Conservation (phyloP, 2,113 vertebrate species). For the Malurus melanocephalus region DNA sequence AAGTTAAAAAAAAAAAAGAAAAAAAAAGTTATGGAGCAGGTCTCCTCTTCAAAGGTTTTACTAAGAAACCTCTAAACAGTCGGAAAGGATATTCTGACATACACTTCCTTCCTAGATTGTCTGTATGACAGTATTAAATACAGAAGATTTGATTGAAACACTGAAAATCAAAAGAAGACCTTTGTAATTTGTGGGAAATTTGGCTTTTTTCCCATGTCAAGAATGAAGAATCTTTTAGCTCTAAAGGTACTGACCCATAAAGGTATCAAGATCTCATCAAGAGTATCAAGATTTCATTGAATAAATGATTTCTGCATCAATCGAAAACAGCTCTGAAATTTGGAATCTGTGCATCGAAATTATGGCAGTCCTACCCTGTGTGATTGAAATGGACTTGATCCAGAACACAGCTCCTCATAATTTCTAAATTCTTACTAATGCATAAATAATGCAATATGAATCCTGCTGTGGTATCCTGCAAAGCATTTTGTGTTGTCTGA, state of each 20-base stretch:
- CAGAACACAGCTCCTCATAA: not conserved
- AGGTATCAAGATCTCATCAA: not conserved
- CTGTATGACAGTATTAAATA: not conserved
- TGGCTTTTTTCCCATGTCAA: not conserved
- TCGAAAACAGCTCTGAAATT: not conserved
- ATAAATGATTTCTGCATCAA: not conserved
- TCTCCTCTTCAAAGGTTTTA: not conserved
- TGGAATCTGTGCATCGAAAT: not conserved
- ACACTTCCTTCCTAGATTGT: not conserved
- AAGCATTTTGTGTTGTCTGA: not conserved
- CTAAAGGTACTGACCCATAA: not conserved
- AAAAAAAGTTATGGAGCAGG: not conserved
- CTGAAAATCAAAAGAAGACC: not conserved
- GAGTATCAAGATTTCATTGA: not conserved
- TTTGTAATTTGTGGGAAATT: not conserved
- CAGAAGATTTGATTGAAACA: not conserved
- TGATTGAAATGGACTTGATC: not conserved
- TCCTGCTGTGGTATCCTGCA: not conserved
- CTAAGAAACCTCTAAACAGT: not conserved
- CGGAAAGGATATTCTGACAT: not conserved
- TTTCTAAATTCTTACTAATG: not conserved
- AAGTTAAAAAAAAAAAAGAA: not conserved
- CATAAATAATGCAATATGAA: not conserved
- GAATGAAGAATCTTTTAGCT: not conserved
- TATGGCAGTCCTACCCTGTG: not conserved